Conservation (phyloP, 2,797 vertebrate genomes). For the Muraenolepis orangiensis region DNA sequence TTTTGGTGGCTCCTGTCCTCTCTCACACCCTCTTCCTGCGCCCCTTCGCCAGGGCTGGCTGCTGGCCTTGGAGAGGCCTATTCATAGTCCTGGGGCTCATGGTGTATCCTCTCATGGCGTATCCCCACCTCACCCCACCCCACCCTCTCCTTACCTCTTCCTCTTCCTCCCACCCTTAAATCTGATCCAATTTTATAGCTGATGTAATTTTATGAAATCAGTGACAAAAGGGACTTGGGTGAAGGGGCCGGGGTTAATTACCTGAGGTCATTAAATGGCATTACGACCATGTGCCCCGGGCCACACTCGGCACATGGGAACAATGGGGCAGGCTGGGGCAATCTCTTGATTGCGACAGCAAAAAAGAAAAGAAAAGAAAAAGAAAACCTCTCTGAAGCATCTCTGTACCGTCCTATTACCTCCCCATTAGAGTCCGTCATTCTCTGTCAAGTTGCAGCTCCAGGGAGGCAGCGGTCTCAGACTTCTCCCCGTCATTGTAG, state of each 20-base stretch:
- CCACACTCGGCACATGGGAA: constrained; percentile 9
- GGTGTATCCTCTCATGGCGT: not conserved
- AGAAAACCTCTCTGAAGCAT: not conserved
- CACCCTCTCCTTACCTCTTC: not conserved
- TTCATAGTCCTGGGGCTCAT: not conserved
- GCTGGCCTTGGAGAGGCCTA: not conserved
- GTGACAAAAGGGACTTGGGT: constrained; percentile 35
- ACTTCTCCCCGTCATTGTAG: constrained; percentile 22
- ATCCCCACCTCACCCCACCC: not conserved
- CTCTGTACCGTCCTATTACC: constrained; percentile 31
- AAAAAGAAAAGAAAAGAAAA: constrained; percentile 11
- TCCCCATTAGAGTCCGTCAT: constrained; percentile 11
- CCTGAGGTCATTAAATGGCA: constrained; percentile 46
- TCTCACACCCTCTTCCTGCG: not conserved
- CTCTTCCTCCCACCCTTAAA: constrained; percentile 14
- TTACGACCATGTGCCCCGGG: constrained; percentile 32
- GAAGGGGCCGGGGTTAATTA: constrained; percentile 44
- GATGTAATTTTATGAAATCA: constrained; percentile 35
- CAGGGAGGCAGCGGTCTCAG: constrained; percentile 1
- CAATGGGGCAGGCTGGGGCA: constrained; percentile 10
- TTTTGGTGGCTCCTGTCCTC: not conserved
- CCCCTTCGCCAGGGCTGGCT: not conserved
- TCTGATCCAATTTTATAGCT: constrained; percentile 29
- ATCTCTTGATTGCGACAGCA: constrained; percentile 29
- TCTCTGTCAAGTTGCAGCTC: constrained; percentile 22